Evolutionary conservation across 92 coral and sea anemone species (phyloP).

Genomic region (Anthopleura xanthogrammica): DNA sequence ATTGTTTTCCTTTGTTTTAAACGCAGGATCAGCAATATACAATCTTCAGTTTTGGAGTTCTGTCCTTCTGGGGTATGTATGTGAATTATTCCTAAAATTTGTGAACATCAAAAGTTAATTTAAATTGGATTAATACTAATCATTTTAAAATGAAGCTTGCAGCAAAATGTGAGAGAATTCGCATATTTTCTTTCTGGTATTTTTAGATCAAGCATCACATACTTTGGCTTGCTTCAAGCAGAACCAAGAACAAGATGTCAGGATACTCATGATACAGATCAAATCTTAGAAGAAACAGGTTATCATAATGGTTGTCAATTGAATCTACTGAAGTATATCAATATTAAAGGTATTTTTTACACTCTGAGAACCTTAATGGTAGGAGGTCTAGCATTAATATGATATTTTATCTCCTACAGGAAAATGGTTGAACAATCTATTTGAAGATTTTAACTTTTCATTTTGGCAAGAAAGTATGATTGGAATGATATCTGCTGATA

Average conservation of each 20-base stretch:
- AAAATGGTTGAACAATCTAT: not conserved
- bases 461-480: conserved; percentile 6
- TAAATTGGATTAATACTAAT: not conserved
- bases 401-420: not conserved
- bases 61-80: conserved; percentile 56
- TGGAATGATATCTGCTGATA: conserved; percentile 4
- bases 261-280: not conserved
- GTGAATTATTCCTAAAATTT: too few species aligned
- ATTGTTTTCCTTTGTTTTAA: not conserved
- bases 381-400: too few species aligned
- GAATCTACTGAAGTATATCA: not conserved
- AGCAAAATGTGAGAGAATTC: not conserved
- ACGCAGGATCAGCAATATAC: conserved; percentile 26
- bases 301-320: not conserved
- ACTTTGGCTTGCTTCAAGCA: conserved; percentile 4
- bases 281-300: not conserved
- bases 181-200: not conserved
- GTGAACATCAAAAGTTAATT: not conserved
- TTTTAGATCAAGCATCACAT: conserved; percentile 15
- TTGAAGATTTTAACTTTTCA: not conserved
- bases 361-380: too few species aligned
- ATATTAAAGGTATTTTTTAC: not conserved
- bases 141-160: not conserved
- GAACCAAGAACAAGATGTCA: not conserved
- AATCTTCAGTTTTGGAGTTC: conserved; percentile 61